Base-by-base conservation (phyloP, 2,797 vertebrate genomes). In the Pipistrellus pipistrellus region DNA sequence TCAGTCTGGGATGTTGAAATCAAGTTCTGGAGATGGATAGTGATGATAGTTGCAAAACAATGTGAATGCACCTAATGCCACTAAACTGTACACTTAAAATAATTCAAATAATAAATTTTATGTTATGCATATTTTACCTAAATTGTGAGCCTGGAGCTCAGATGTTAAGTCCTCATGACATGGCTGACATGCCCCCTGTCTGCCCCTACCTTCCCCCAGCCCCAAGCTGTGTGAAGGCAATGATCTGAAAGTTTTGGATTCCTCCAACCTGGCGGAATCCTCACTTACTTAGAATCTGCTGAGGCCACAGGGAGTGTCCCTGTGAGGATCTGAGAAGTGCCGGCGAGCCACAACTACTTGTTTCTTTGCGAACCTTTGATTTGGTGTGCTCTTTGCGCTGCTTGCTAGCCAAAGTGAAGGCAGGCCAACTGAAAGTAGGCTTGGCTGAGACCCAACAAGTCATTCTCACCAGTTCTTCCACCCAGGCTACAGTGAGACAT, bases 71-170 rank as follows among this genome's bases (percentile, higher is more conserved):
- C 13, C 71, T 27, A 59, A 73, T 92, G 20, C 8, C 48, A 35
- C 46, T 76, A 30, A 51, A 44, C 20, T 51, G 18, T 51, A 21
- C 25, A 59, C 1, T 57, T 53, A 20, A 59, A 72, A 35, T 77
- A 21, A 30, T 86, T 68, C 78, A 95, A 77, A 86, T 84, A 30
- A 66, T 38, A n/a, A 51, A 11, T 53, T 78, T 78, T 77, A 55
- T 71, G 12, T 69, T 64, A 76, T 85, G 76, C 84, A 2, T 78
- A 48, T 64, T 93, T 87, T 48, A 87, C 20, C 32, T 73, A 62
- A 77, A 25, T 75, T 32, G 32, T 80, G 23, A 86, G 2, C 1
- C 32, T 87, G 27, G 21, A 90, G 27, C 3, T 72, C n/a, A 88
- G 46, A 90, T 25, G 9, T 46, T 41, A 93, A 66, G 17, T 55